These are phyloP conservation scores for Caretta caretta DNA, from an alignment of 2,113 vertebrate genomes.

Conservation along the genomic window DNA sequence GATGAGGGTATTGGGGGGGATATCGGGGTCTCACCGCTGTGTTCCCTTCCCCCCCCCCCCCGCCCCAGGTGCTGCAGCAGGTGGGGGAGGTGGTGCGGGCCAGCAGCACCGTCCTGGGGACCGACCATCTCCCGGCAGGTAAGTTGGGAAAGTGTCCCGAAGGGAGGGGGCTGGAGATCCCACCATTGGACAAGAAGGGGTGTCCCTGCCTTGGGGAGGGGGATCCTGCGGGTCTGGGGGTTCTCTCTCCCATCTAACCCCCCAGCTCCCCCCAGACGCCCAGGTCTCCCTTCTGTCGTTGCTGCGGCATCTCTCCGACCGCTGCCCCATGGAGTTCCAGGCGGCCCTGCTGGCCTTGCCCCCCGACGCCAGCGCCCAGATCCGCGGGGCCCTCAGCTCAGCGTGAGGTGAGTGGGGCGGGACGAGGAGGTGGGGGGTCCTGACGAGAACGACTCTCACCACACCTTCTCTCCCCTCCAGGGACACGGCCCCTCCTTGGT, in stretches of 20 bases:
- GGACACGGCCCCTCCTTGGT: neutral
- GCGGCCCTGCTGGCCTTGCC: conserved; percentile 81
- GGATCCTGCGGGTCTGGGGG: neutral
- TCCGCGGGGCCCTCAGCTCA: conserved; percentile 62
- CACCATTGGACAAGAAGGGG: neutral
- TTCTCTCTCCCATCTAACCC: neutral
- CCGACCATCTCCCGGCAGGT: conserved; percentile 69
- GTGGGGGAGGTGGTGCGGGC: conserved; percentile 64
- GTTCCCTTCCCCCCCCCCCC: neutral
- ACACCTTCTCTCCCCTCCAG: neutral
- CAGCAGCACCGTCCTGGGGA: conserved; percentile 50
- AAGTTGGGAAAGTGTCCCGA: neutral
- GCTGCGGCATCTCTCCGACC: conserved; percentile 78
- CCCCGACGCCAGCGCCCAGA: conserved; percentile 76
- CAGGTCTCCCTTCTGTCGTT: conserved; percentile 74
- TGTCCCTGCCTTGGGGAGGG: neutral
- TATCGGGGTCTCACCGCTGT: neutral
- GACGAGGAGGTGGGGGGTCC: neutral
- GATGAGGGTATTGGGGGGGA: too few relatives aligned
- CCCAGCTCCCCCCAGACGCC: conserved; percentile 76
- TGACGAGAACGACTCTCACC: neutral
- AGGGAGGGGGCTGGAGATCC: neutral
- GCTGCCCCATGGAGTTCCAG: conserved; percentile 81
- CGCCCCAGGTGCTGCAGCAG: conserved; percentile 59
- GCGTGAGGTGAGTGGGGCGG: conserved; percentile 4